Evolutionary conservation across 1,140 invertebrate genomes (phyloP).

Genomic region (Dolichoris vasculosae): DNA sequence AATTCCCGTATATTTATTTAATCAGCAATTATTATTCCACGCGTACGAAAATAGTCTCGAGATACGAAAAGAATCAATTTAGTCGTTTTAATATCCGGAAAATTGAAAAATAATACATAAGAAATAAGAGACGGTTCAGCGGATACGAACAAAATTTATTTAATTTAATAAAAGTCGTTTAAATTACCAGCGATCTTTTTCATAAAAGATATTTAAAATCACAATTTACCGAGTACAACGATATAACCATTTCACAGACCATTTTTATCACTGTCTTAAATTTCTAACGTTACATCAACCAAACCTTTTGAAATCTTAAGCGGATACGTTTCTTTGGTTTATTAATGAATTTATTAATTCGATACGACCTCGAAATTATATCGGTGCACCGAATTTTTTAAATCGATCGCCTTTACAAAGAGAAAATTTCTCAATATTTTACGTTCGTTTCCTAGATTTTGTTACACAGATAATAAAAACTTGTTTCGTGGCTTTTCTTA

Average conservation of each 20-base stretch:
- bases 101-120: too few species aligned
- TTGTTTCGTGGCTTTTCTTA: constrained; percentile 1
- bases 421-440: background rate
- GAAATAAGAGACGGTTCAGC: too few species aligned
- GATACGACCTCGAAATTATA: background rate
- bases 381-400: background rate
- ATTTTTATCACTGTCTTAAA: background rate
- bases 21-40: too few species aligned
- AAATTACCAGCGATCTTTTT: background rate
- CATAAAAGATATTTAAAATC: background rate
- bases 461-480: background rate
- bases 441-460: background rate
- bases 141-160: too few species aligned
- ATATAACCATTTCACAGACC: background rate
- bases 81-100: too few species aligned
- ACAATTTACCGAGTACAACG: background rate
- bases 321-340: background rate
- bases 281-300: background rate
- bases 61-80: too few species aligned
- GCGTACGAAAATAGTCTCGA: too few species aligned
- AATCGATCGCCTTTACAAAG: background rate
- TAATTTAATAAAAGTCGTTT: too few species aligned
- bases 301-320: background rate
- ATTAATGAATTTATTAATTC: background rate
- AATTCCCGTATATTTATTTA: too few species aligned